phyloP scores from a whole-genome alignment of 2,888 invertebrate species.

The Hydrotaea cyrtoneurina region DNA sequence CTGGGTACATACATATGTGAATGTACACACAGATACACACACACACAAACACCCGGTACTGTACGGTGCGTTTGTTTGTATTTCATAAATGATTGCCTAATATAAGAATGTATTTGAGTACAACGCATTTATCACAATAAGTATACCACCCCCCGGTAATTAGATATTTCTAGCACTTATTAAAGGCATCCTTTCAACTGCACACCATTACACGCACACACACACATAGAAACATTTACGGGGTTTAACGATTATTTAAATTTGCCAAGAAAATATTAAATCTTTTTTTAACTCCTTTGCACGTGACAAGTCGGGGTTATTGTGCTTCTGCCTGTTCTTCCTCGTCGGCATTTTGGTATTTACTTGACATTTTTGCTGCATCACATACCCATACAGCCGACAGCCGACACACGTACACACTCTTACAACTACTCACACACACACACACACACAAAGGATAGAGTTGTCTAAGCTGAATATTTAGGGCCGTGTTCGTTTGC shows the following conservation, averaged over 20 bases:
- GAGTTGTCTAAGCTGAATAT: slow-evolving; percentile 19
- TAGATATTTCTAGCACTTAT: slow-evolving; percentile 59
- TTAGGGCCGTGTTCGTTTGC: slow-evolving; percentile 11
- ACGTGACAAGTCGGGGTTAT: slow-evolving; percentile 17
- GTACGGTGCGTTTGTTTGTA: slow-evolving; percentile 20
- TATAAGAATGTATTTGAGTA: slow-evolving; percentile 46
- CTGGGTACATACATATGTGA: neutral
- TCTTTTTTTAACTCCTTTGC: slow-evolving; percentile 21
- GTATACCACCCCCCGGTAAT: slow-evolving; percentile 46
- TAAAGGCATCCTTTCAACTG: slow-evolving; percentile 44
- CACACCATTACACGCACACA: neutral
- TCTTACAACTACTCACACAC: neutral
- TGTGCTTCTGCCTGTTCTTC: neutral
- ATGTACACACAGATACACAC: neutral
- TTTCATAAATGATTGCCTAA: slow-evolving; percentile 54
- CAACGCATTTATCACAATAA: slow-evolving; percentile 46
- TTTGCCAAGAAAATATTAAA: slow-evolving; percentile 23
- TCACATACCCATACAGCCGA: neutral
- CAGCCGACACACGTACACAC: neutral
- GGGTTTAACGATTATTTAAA: slow-evolving; percentile 21
- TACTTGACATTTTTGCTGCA: slow-evolving; percentile 10
- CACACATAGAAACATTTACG: slow-evolving; percentile 26
- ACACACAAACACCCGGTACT: neutral
- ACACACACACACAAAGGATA: slow-evolving; percentile 14
- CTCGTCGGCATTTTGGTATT: neutral